Evolutionary conservation across 2,797 vertebrate genomes (phyloP), one percentile per base, ranked within the genome.

Genomic region (Gallinago stenura): DNA sequence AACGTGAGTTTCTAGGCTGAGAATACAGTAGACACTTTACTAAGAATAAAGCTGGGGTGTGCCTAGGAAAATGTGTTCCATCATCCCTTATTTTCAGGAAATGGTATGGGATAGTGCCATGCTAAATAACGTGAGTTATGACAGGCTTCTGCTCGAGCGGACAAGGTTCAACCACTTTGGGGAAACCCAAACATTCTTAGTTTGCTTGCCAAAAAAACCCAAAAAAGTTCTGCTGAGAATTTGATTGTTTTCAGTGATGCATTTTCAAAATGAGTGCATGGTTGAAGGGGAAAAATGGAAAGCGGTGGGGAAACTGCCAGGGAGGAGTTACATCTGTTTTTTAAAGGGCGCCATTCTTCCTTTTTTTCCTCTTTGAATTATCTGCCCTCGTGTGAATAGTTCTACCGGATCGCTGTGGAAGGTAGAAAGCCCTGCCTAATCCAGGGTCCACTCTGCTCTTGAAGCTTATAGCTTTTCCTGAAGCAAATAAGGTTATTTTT

Each of bases 391-490:
- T 4, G 21, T 72, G 76, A 93, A 53, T 15, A 21, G n/a, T 84
- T 93, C 66, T 78, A 13, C 80, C 25, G n/a, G 65, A 37, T 75
- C 21, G 5, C 31, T 69, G 78, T 83, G 88, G 83, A 71, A 92
- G 60, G 61, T 77, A 89, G 87, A 87, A 92, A 82, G 83, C 41
- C 5, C 57, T 86, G 77, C 65, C 2, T 5, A 77, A 68, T 87
- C n/a, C 26, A 9, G 71, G 83, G 61, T 75, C 91, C 50, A 31
- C 77, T 18, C 8, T 43, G 60, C 45, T 50, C 89, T 31, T 46
- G 83, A 83, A 83, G 68, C 68, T 85, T 84, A 39, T 9, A 72
- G 86, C 86, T 89, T 93, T 93, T 94, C 61, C 66, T 79, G 70
- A 64, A 85, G 83, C 14, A 91, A 94, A 50, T 48, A 57, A 72